Percentiles rank a stretch among this genome's conserved stretches.
phyloP scores from a whole-genome alignment of 2,113 vertebrate genomes.

The Motacilla tschutschensis region DNA sequence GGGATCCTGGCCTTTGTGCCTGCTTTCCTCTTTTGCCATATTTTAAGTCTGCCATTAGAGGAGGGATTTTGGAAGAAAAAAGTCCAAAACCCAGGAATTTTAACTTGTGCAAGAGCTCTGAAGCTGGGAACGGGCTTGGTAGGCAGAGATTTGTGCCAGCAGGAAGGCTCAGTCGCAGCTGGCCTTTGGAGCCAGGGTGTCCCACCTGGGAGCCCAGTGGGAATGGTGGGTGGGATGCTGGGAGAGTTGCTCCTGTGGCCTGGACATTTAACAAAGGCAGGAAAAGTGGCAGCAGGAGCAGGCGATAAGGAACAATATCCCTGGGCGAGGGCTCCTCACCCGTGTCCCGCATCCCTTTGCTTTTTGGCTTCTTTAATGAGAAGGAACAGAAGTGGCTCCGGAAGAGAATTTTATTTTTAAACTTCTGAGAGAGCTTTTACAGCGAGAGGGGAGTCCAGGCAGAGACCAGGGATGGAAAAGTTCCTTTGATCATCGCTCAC shows the following conservation, averaged over 20 bases:
- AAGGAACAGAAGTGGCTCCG: neutral
- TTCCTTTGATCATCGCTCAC: fast-evolving
- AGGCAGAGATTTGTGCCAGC: neutral
- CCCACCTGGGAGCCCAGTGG: neutral
- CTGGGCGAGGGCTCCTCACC: neutral
- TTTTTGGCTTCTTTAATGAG: neutral
- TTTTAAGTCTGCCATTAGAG: neutral
- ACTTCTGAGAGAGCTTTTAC: constrained; percentile 10
- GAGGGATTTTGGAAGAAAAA: neutral
- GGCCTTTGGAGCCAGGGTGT: neutral
- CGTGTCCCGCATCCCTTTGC: neutral
- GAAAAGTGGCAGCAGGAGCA: neutral
- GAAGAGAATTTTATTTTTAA: constrained; percentile 33
- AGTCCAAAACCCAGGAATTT: neutral
- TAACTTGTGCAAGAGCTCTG: neutral
- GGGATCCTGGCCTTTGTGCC: fast-evolving
- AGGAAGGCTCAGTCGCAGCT: fast-evolving
- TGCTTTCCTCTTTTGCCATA: neutral
- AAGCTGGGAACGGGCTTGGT: neutral
- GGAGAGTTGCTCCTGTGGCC: neutral
- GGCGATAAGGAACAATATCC: neutral
- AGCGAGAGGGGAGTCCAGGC: neutral
- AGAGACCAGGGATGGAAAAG: neutral
- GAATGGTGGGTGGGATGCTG: neutral
- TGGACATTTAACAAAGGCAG: constrained; percentile 6